Evolutionary conservation across 2,113 vertebrate genomes (phyloP), one percentile per base, ranked within the genome.

Genomic region (Tringa solitaria): DNA sequence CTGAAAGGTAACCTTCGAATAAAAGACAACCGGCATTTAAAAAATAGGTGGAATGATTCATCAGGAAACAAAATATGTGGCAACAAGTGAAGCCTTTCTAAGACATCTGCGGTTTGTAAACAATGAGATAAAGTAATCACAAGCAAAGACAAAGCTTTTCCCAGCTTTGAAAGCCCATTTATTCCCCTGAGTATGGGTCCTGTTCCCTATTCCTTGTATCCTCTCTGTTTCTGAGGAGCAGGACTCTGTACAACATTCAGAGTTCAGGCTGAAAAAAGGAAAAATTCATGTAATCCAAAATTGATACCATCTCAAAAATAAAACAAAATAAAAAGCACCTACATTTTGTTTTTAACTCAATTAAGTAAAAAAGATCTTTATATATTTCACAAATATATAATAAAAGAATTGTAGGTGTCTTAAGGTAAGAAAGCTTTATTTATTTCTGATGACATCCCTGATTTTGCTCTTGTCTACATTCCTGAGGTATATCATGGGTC

Each of bases 41-140:
- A 87, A 91, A 87, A 82, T 50, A 28, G 7, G 5, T 79, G 24
- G 35, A 85, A 91, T 84, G 67, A 93, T 93, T 91, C 70, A 78
- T 50, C 39, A 50, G 53, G 48, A 67, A 79, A 89, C 39, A 68
- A 95, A 94, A 65, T 57, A 65, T 6, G 18, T 89, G 35, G 35
- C 45, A 93, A 79, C n/a, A 87, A 83, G 10, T 61, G 32, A 83
- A 20, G 22, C 19, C 61, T 87, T 94, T 82, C 73, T 94, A 60
- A 91, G 65, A 89, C 53, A 86, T 84, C 53, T 93, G 70, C 27
- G 74, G 48, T 76, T 79, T 82, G 84, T 61, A 93, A 91, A 93
- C 61, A 87, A 23, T 82, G 22, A 96, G 75, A 75, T 73, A 87
- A 83, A 63, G 14, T 60, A 69, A 90, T 76, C 67, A 73, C 48